Evolutionary conservation across 2,113 vertebrate genomes (phyloP).

Genomic region (Xenopus tropicalis): UCB_Xtro_10.0 CM004443.2:102534001-102534500

Average conservation of each 20-base stretch:
- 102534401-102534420: constrained; percentile 76
- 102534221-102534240: constrained; percentile 93
- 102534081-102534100: constrained; percentile 87
- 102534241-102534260: constrained; percentile 93
- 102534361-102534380: constrained; percentile 92
- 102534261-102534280: constrained; percentile 87
- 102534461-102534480: constrained; percentile 82
- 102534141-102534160: constrained; percentile 87
- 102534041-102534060: constrained; percentile 91
- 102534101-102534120: constrained; percentile 83
- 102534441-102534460: constrained; percentile 92
- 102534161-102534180: constrained; percentile 86
- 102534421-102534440: constrained; percentile 82
- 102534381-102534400: constrained; percentile 90
- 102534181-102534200: constrained; percentile 86
- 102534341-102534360: constrained; percentile 89
- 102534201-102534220: constrained; percentile 89
- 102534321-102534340: constrained; percentile 84
- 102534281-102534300: constrained; percentile 79
- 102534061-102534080: constrained; percentile 72
- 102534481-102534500: constrained; percentile 85
- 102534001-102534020: constrained; percentile 83
- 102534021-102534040: constrained; percentile 86
- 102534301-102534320: constrained; percentile 80
- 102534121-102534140: constrained; percentile 92